Evolutionary conservation across 2,888 invertebrate genomes (phyloP).

Genomic region (Apodemia zela): DNA sequence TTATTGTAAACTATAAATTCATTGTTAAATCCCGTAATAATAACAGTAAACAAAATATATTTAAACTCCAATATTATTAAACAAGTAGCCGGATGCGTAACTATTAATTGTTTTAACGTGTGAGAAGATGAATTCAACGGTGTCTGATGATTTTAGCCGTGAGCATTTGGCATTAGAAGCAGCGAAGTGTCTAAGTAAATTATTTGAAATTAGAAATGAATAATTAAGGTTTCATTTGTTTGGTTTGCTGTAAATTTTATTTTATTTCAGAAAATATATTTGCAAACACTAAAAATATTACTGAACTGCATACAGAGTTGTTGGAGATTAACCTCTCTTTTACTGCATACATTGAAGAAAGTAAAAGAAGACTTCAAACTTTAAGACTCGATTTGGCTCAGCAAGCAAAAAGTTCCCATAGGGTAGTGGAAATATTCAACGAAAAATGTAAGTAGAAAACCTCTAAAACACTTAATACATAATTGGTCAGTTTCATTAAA

Average conservation of each 20-base stretch:
- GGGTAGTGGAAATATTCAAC: conserved; percentile 61
- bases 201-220: conserved; percentile 60
- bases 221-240: conserved; percentile 1
- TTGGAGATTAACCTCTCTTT: conserved; percentile 71
- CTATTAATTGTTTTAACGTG: conserved; percentile 36
- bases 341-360: conserved; percentile 64
- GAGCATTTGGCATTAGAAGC: conserved; percentile 61
- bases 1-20: not conserved
- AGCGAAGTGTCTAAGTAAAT: conserved; percentile 68
- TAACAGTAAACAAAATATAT: not conserved
- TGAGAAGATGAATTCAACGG: conserved; percentile 70
- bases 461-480: not conserved
- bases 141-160: conserved; percentile 60
- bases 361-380: conserved; percentile 53
- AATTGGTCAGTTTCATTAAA: not conserved
- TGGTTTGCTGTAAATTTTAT: conserved; percentile 25
- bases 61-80: not conserved
- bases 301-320: conserved; percentile 57
- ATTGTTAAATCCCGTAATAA: not conserved
- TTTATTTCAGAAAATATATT: conserved; percentile 69
- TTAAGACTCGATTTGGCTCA: conserved; percentile 55
- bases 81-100: conserved; percentile 15
- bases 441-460: conserved; percentile 52
- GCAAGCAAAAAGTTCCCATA: conserved; percentile 55
- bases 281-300: conserved; percentile 54